Conservation (phyloP, 2,113 vertebrate species). For the Oplegnathus fasciatus region DNA sequence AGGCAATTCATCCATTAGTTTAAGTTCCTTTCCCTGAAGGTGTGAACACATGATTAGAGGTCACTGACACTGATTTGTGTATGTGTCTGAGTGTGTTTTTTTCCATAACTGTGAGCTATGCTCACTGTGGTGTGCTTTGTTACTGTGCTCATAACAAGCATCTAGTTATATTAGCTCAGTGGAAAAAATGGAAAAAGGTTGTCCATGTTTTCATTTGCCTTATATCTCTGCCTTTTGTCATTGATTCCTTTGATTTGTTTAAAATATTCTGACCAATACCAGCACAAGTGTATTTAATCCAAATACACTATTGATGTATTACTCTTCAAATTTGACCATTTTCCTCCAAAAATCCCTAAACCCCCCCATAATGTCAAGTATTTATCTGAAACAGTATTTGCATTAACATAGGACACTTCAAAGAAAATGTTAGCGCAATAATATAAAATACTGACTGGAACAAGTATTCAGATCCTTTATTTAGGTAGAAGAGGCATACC, state of each 20-base stretch:
- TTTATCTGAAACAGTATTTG: no score
- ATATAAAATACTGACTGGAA: no score
- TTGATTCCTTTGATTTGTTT: not conserved
- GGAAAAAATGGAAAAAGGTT: not conserved
- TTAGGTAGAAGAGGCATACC: no score
- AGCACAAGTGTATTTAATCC: not conserved
- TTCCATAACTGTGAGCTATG: not conserved
- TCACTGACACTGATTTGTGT: slow-evolving; percentile 43
- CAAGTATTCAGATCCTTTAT: no score
- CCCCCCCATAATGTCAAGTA: no score
- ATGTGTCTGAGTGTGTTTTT: not conserved
- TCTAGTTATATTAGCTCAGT: not conserved
- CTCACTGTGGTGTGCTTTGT: not conserved
- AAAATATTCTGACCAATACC: not conserved
- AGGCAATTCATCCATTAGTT: slow-evolving; percentile 40
- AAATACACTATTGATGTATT: not conserved
- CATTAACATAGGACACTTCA: no score
- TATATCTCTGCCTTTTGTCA: not conserved
- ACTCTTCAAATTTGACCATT: not conserved
- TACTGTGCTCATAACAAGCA: not conserved
- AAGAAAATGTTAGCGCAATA: no score
- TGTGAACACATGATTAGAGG: slow-evolving; percentile 44
- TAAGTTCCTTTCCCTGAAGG: slow-evolving; percentile 49
- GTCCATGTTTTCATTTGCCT: not conserved
- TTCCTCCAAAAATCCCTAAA: not conserved